Percentiles rank a stretch among this genome's conserved stretches.
Conservation (phyloP, 2,888 invertebrate genomes). For the Luperina nickerlii region DNA sequence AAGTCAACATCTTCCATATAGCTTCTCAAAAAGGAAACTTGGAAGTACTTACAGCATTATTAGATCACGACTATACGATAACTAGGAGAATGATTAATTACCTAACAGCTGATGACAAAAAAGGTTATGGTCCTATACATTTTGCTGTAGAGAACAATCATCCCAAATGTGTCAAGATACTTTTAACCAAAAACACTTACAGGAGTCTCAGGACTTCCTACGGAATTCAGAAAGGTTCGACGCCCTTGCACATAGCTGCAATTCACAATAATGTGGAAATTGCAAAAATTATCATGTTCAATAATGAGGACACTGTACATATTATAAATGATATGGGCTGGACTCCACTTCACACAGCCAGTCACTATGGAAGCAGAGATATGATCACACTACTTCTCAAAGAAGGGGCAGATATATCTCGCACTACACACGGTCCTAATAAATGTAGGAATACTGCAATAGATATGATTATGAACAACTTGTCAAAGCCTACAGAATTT, state of each 20-base stretch:
- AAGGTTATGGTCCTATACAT: constrained; percentile 67
- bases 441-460: constrained; percentile 75
- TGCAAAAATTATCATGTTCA: constrained; percentile 74
- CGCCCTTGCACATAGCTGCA: constrained; percentile 82
- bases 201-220: constrained; percentile 50
- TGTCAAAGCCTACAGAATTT: constrained; percentile 85
- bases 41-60: constrained; percentile 86
- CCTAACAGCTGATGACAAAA: constrained; percentile 61
- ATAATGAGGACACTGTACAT: constrained; percentile 76
- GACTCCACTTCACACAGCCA: constrained; percentile 75
- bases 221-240: constrained; percentile 70
- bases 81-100: constrained; percentile 74
- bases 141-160: constrained; percentile 67
- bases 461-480: constrained; percentile 83
- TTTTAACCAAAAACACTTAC: constrained; percentile 65
- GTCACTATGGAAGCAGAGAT: constrained; percentile 80
- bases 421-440: constrained; percentile 38
- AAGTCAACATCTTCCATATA: constrained; percentile 84
- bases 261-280: constrained; percentile 75
- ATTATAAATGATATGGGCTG: constrained; percentile 52
- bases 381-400: constrained; percentile 80
- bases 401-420: constrained; percentile 77
- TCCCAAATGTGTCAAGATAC: constrained; percentile 74
- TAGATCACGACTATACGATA: constrained; percentile 79
- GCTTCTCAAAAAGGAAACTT: constrained; percentile 81